Conservation (phyloP, 64 coral and sea anemone species). For the Pachyseris speciosa region DNA sequence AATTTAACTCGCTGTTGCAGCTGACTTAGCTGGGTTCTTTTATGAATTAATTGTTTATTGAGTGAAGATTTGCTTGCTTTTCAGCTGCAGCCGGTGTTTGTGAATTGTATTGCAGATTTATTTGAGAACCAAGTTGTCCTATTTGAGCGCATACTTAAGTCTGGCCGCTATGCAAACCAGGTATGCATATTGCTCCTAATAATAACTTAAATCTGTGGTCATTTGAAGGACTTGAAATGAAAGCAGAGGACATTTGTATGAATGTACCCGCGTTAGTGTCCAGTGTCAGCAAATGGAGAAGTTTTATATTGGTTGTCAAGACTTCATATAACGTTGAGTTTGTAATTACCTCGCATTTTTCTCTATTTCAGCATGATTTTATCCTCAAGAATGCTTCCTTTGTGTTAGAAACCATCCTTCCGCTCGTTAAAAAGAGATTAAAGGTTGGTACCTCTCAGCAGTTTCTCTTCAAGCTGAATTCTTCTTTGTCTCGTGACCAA, state of each 20-base stretch:
- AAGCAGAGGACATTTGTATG: background rate
- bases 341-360: background rate
- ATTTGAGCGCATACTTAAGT: constrained; percentile 86
- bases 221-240: background rate
- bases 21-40: background rate
- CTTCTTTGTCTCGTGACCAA: too few species aligned
- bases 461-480: too few species aligned
- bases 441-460: constrained; percentile 52
- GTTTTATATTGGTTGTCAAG: background rate
- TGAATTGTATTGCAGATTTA: constrained; percentile 87
- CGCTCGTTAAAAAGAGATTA: constrained; percentile 89
- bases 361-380: constrained; percentile 75
- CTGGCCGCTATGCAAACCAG: constrained; percentile 68
- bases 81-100: constrained; percentile 82
- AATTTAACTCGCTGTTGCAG: too few species aligned
- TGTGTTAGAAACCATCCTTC: constrained; percentile 82
- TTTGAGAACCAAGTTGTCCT: constrained; percentile 93
- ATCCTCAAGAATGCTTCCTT: constrained; percentile 89
- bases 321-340: background rate
- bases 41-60: background rate
- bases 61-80: background rate
- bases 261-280: too few species aligned
- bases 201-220: too few species aligned
- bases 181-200: constrained; percentile 26
- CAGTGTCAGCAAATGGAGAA: background rate